Evolutionary conservation across 2,113 vertebrate species (phyloP).

Genomic region (Grus americana): DNA sequence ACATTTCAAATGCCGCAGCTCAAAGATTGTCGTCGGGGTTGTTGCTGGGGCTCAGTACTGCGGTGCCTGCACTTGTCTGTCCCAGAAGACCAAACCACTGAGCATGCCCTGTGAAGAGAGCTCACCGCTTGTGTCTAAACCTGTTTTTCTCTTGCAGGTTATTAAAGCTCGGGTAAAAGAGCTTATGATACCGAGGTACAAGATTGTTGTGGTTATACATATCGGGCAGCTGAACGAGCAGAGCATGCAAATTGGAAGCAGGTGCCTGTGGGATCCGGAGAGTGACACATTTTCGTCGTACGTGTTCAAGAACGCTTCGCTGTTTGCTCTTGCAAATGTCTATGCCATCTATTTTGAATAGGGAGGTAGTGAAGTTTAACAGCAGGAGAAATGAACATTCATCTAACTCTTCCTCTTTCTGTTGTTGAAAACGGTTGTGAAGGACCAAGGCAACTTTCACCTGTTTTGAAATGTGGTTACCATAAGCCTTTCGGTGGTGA

Average conservation of each 20-base stretch:
- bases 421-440: not conserved
- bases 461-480: not conserved
- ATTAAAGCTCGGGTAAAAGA: slow-evolving; percentile 86
- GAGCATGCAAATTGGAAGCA: slow-evolving; percentile 83
- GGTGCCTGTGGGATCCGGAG: slow-evolving; percentile 86
- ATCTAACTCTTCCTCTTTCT: not conserved
- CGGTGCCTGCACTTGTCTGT: no score
- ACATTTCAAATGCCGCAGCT: not conserved
- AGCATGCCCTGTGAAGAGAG: not conserved
- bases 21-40: not conserved
- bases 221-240: slow-evolving; percentile 84
- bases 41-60: not conserved
- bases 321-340: slow-evolving; percentile 85
- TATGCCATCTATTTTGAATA: slow-evolving; percentile 87
- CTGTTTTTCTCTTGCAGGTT: slow-evolving; percentile 66
- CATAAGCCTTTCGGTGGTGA: not conserved
- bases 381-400: not conserved
- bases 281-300: slow-evolving; percentile 80
- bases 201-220: slow-evolving; percentile 83
- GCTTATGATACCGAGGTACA: slow-evolving; percentile 84
- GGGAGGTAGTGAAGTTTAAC: not conserved
- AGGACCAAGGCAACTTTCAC: not conserved
- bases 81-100: not conserved
- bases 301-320: slow-evolving; percentile 84
- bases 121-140: not conserved